Evolutionary conservation across 2,888 invertebrate species (phyloP).

Genomic region (Orchestes rusci): DNA sequence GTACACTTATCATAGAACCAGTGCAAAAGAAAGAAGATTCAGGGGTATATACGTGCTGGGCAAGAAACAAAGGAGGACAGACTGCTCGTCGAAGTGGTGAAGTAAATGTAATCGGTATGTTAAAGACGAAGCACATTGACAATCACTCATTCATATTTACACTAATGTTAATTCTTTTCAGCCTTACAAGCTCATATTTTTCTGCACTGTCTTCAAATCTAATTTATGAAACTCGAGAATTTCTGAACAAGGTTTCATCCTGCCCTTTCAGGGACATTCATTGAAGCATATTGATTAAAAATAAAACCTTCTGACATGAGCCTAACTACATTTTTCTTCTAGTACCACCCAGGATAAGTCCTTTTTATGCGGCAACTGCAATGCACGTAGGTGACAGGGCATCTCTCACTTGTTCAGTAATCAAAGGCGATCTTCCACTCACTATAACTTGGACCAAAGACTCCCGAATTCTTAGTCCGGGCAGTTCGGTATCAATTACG

Average conservation of each 20-base stretch:
- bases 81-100: slow-evolving; percentile 66
- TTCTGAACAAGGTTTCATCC: neutral
- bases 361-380: slow-evolving; percentile 61
- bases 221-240: no score
- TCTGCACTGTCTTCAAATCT: no score
- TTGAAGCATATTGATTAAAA: no score
- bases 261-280: no score
- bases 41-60: slow-evolving; percentile 75
- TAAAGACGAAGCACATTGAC: no score
- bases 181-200: no score
- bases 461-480: slow-evolving; percentile 55
- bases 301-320: no score
- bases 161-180: no score
- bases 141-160: neutral
- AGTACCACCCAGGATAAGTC: slow-evolving; percentile 74
- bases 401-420: slow-evolving; percentile 66
- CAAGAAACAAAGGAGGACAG: slow-evolving; percentile 70
- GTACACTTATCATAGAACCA: slow-evolving; percentile 65
- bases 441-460: slow-evolving; percentile 73
- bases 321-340: slow-evolving; percentile 41
- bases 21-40: slow-evolving; percentile 70
- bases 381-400: slow-evolving; percentile 67
- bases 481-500: slow-evolving; percentile 57
- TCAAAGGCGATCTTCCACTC: slow-evolving; percentile 69
- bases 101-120: slow-evolving; percentile 70